A percentile compares a stretch with the other conserved stretches of the same genome.
Conservation (phyloP, 2,797 vertebrate species). For the Artibeus lituratus region DNA sequence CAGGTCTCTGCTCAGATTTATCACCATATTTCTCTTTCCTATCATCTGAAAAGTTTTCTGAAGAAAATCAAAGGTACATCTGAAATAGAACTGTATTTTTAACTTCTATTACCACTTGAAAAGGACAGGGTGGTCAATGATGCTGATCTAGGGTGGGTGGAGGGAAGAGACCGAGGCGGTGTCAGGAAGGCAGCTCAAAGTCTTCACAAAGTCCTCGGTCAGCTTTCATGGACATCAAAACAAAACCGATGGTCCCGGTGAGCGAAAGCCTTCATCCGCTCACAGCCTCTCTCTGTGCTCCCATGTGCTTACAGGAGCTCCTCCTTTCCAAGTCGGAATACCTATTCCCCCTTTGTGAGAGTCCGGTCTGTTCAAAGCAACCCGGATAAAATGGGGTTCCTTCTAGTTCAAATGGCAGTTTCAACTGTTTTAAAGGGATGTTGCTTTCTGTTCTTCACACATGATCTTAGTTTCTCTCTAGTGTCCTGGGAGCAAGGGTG, state of each 20-base stretch:
- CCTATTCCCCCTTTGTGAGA: conserved; percentile 8
- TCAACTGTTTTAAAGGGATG: neutral
- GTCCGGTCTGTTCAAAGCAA: neutral
- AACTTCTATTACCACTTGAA: conserved; percentile 72
- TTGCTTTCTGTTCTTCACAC: neutral
- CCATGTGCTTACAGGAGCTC: neutral
- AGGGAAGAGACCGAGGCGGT: conserved; percentile 60
- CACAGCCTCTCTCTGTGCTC: neutral
- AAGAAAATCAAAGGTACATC: conserved; percentile 74
- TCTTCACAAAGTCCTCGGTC: conserved; percentile 62
- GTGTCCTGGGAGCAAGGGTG: neutral
- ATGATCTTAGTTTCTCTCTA: neutral
- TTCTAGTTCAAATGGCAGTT: conserved; percentile 20
- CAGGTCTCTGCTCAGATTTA: conserved; percentile 61
- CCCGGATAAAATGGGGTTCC: conserved; percentile 49
- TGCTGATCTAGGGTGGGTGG: conserved; percentile 42
- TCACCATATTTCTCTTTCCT: conserved; percentile 61
- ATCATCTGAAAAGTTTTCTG: conserved; percentile 67
- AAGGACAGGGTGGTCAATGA: conserved; percentile 59
- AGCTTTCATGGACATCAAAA: conserved; percentile 68
- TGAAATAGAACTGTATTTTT: conserved; percentile 78
- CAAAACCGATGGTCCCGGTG: conserved; percentile 6
- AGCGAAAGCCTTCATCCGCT: conserved; percentile 18
- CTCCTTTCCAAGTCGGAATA: conserved; percentile 38
- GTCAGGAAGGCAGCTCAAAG: conserved; percentile 53